Conservation (phyloP, 1,140 invertebrate genomes). For the Doryteuthis pealeii region DNA sequence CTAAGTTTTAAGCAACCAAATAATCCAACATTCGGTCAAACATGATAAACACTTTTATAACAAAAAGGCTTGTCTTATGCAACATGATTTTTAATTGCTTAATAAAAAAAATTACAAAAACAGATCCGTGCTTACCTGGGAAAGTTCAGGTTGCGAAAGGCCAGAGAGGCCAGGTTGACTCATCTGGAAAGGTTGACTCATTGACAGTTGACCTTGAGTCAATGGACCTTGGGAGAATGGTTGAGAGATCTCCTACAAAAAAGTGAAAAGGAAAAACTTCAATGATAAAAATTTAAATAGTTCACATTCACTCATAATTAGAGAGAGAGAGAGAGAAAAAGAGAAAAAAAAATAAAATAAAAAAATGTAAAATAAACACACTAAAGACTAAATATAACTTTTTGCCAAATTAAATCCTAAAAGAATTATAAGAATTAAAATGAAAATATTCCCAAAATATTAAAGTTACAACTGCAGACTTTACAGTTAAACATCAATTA, state of each 20-base stretch:
- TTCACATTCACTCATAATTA: neutral
- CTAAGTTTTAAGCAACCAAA: too few species aligned
- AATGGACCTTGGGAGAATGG: constrained; percentile 63
- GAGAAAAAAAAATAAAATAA: neutral
- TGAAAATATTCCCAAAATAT: too few species aligned
- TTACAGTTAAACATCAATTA: too few species aligned
- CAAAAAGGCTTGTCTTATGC: too few species aligned
- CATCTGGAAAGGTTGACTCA: constrained; percentile 62
- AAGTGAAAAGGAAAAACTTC: neutral
- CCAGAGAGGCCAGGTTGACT: constrained; percentile 61
- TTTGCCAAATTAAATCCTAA: neutral
- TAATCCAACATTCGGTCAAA: too few species aligned
- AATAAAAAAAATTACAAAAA: too few species aligned
- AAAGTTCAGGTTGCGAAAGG: constrained; percentile 63
- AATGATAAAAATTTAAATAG: neutral
- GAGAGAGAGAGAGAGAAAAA: too few species aligned
- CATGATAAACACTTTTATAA: too few species aligned
- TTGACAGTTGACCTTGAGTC: constrained; percentile 61
- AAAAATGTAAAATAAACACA: neutral
- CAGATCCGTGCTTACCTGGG: constrained; percentile 54
- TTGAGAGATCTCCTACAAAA: constrained; percentile 49
- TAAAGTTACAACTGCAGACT: too few species aligned
- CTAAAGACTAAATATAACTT: neutral
- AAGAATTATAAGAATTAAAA: too few species aligned
- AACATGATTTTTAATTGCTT: too few species aligned